phyloP scores from a whole-genome alignment of 2,888 invertebrate genomes.

The Bombylius discolor region DNA sequence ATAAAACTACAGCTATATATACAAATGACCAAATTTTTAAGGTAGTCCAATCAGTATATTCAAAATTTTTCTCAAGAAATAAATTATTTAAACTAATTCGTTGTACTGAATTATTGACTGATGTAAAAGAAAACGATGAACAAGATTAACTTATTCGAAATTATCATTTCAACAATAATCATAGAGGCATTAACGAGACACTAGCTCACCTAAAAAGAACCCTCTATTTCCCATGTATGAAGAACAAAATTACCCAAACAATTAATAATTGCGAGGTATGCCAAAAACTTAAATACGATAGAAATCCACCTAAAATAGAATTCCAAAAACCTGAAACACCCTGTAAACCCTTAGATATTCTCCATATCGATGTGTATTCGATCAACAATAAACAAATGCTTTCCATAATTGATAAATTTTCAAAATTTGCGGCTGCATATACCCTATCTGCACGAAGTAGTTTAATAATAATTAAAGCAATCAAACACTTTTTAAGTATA shows the following conservation, averaged over 20 bases:
- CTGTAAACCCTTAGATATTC: not conserved
- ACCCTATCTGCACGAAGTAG: not conserved
- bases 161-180: not conserved
- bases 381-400: not conserved
- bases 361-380: not conserved
- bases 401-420: not conserved
- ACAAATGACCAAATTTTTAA: conserved; percentile 5
- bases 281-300: too few relatives aligned
- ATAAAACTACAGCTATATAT: conserved; percentile 2
- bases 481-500: not conserved
- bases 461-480: not conserved
- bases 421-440: not conserved
- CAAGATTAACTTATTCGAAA: not conserved
- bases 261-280: too few relatives aligned
- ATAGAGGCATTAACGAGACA: not conserved
- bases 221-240: too few relatives aligned
- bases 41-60: conserved; percentile 4
- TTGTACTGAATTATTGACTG: not conserved
- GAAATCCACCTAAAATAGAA: too few relatives aligned
- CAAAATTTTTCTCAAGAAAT: conserved; percentile 4
- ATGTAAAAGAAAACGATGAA: not conserved
- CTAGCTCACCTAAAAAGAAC: too few relatives aligned
- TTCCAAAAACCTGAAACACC: not conserved
- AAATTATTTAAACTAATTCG: conserved; percentile 2
- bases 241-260: too few relatives aligned